Percentiles rank a stretch among this genome's conserved stretches.
These are phyloP conservation scores for Ectemnius lituratus DNA, from an alignment of 2,888 invertebrate genomes.

Conservation along the genomic window DNA sequence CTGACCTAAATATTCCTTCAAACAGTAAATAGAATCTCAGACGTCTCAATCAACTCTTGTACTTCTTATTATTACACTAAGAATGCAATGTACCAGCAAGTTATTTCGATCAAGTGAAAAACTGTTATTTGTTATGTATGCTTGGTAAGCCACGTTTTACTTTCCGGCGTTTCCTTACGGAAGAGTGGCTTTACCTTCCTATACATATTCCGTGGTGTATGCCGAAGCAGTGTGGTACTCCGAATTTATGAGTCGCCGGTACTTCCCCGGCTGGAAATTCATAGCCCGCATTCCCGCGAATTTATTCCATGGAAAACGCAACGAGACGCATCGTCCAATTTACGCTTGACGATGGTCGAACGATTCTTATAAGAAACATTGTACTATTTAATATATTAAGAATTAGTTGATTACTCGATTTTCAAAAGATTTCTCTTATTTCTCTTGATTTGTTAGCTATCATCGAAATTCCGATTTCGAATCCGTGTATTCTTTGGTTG, in stretches of 20 bases:
- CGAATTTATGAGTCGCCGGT: constrained; percentile 49
- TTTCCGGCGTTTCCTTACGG: constrained; percentile 46
- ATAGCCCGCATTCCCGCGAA: constrained; percentile 51
- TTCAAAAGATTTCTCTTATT: background rate
- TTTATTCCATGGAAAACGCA: constrained; percentile 55
- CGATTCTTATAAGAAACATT: constrained; percentile 37
- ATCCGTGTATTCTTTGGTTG: too few species aligned
- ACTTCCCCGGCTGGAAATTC: constrained; percentile 47
- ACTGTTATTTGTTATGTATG: background rate
- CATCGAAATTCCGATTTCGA: too few species aligned
- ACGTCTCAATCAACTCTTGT: too few species aligned
- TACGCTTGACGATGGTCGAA: constrained; percentile 30
- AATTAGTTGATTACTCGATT: constrained; percentile 8
- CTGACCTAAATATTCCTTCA: too few species aligned
- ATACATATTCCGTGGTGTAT: constrained; percentile 40
- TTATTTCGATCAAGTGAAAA: too few species aligned
- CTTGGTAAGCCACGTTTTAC: constrained; percentile 32
- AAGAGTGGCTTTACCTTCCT: constrained; percentile 46
- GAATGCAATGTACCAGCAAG: too few species aligned
- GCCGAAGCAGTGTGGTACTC: constrained; percentile 42
- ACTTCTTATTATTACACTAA: too few species aligned
- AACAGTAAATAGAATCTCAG: too few species aligned
- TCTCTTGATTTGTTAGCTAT: background rate
- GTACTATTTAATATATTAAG: constrained; percentile 32
- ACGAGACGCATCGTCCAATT: constrained; percentile 42